Percentiles rank a stretch among this genome's conserved stretches.
These are phyloP conservation scores for Crematogaster levior DNA, from an alignment of 2,888 invertebrate species.

Conservation along the genomic window DNA sequence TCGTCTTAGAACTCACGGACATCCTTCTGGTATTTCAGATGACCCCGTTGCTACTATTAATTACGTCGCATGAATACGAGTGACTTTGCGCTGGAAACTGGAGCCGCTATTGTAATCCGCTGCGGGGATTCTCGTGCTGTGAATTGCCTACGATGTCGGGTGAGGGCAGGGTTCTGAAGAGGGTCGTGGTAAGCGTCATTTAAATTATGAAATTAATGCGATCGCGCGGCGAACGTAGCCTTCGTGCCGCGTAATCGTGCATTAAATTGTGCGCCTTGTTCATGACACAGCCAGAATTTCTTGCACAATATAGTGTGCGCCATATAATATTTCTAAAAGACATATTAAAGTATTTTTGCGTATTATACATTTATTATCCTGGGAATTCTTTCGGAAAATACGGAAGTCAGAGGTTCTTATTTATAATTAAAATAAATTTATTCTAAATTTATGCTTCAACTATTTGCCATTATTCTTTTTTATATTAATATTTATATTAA, in stretches of 20 bases:
- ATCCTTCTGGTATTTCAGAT: slow-evolving; percentile 32
- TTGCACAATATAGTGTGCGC: background rate
- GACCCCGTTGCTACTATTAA: slow-evolving; percentile 44
- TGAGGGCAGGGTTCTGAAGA: slow-evolving; percentile 6
- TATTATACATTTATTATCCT: background rate
- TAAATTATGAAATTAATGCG: slow-evolving; percentile 63
- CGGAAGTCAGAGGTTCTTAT: background rate
- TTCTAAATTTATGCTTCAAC: too few relatives aligned
- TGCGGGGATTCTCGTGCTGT: slow-evolving; percentile 54
- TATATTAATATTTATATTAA: background rate
- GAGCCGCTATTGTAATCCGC: slow-evolving; percentile 51
- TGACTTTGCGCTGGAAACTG: slow-evolving; percentile 39
- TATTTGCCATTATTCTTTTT: background rate
- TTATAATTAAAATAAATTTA: background rate
- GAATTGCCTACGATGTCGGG: slow-evolving; percentile 57
- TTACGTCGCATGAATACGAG: slow-evolving; percentile 30
- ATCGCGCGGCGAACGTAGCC: slow-evolving; percentile 31
- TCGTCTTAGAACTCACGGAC: background rate
- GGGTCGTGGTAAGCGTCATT: slow-evolving; percentile 48
- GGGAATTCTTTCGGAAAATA: background rate
- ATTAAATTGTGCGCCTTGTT: slow-evolving; percentile 22
- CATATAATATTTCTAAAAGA: background rate
- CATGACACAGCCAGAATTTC: background rate
- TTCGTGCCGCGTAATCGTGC: slow-evolving; percentile 36
- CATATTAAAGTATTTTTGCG: background rate